These are phyloP conservation scores for Linurgus olivaceus DNA, from an alignment of 2,797 vertebrate genomes.

Conservation along the genomic window DNA sequence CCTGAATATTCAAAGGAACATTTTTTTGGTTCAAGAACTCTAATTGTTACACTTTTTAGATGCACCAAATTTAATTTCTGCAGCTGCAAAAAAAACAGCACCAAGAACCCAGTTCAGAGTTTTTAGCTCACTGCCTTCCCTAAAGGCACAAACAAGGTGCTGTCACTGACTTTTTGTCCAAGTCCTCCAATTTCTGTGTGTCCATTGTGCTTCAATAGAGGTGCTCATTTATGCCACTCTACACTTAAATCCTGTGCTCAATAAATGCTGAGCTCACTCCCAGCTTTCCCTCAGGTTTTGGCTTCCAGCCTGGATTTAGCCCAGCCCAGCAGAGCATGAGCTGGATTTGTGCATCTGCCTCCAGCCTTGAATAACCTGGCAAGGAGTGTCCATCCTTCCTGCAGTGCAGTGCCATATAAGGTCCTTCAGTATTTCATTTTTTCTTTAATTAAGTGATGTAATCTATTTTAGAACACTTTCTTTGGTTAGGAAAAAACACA, in stretches of 20 bases:
- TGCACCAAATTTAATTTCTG: background rate
- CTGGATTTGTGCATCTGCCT: no score
- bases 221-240: background rate
- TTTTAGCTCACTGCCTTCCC: background rate
- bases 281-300: background rate
- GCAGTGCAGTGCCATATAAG: background rate
- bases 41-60: background rate
- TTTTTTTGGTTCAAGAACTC: background rate
- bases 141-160: background rate
- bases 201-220: background rate
- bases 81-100: background rate
- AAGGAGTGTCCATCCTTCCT: background rate
- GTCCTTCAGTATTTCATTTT: background rate
- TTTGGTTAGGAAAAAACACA: background rate
- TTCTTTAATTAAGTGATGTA: background rate
- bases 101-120: background rate
- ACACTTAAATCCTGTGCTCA: background rate
- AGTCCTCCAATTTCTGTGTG: background rate
- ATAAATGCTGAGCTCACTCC: background rate
- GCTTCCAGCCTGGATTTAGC: background rate
- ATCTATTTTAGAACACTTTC: background rate
- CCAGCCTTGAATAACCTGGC: background rate
- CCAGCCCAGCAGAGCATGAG: background rate
- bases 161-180: no score
- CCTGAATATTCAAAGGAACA: accelerated